A percentile compares a stretch with the other conserved stretches of the same genome.
These are phyloP conservation scores for Dendrocopos noguchii DNA, from an alignment of 2,113 vertebrate genomes.

Conservation along the genomic window DNA sequence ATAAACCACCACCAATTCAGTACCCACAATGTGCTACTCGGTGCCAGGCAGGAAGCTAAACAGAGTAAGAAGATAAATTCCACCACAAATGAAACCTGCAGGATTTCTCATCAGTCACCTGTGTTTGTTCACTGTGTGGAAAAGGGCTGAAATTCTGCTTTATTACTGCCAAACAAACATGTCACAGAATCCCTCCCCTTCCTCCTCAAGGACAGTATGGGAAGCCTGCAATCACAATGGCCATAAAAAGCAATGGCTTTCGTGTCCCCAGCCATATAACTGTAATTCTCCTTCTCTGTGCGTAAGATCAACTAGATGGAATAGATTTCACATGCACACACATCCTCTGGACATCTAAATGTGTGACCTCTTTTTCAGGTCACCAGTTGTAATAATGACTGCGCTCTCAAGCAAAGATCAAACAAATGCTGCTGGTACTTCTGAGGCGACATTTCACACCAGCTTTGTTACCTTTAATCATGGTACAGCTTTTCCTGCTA, in stretches of 20 bases:
- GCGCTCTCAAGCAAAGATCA: not conserved
- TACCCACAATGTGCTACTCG: not conserved
- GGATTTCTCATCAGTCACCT: rapidly evolving
- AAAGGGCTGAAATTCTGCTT: not conserved
- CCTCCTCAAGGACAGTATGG: not conserved
- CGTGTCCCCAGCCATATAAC: not conserved
- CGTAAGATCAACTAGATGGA: not conserved
- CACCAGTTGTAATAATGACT: not conserved
- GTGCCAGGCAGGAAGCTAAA: rapidly evolving
- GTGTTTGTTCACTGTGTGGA: not conserved
- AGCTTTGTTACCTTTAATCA: not conserved
- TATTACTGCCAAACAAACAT: not conserved
- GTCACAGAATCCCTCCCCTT: not conserved
- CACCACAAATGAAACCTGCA: not conserved
- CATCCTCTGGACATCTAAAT: not conserved
- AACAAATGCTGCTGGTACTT: not conserved
- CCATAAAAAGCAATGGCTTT: not conserved
- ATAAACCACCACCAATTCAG: not conserved
- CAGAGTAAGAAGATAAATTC: not conserved
- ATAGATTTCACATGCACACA: not conserved
- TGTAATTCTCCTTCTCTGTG: not conserved
- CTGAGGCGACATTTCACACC: not conserved
- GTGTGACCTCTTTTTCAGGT: not conserved
- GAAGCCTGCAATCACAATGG: not conserved
- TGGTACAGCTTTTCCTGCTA: not conserved